These are phyloP conservation scores for Sparidentex hasta DNA, from an alignment of 2,797 vertebrate genomes.

Conservation along the genomic window DNA sequence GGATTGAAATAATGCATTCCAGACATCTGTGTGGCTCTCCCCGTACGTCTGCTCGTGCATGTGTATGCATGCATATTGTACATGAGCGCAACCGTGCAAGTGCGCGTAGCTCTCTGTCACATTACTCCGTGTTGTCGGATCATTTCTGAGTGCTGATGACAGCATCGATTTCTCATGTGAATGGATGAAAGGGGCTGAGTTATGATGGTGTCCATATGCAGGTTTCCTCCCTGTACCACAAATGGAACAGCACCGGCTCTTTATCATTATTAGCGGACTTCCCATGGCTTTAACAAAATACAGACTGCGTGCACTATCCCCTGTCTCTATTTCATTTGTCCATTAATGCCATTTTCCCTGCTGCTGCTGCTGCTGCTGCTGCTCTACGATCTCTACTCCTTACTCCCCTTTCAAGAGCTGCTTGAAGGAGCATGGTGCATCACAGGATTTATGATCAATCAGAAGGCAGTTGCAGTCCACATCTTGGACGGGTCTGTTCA, in stretches of 20 bases:
- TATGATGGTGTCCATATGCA: conserved; percentile 71
- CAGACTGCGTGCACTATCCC: conserved; percentile 42
- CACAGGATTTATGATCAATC: conserved; percentile 72
- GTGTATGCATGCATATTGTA: conserved; percentile 46
- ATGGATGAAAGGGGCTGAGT: conserved; percentile 68
- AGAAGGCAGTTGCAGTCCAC: conserved; percentile 29
- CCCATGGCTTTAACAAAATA: conserved; percentile 58
- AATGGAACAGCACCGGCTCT: conserved; percentile 71
- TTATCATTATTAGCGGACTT: conserved; percentile 78
- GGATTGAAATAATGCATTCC: conserved; percentile 72
- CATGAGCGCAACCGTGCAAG: conserved; percentile 13
- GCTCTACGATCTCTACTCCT: conserved; percentile 35
- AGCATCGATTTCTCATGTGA: conserved; percentile 76
- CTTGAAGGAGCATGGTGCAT: conserved; percentile 52
- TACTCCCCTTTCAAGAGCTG: conserved; percentile 41
- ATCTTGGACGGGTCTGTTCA: conserved; percentile 44
- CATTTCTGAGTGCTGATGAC: conserved; percentile 73
- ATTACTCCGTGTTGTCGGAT: conserved; percentile 69
- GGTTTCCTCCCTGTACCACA: conserved; percentile 59
- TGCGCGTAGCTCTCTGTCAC: conserved; percentile 50
- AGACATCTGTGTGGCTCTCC: conserved; percentile 54
- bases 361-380: conserved; percentile 25
- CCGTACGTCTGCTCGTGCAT: conserved; percentile 39
- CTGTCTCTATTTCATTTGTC: conserved; percentile 67
- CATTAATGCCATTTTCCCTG: conserved; percentile 67